Evolutionary conservation across 1,140 invertebrate genomes (phyloP), one percentile per base, ranked within the genome.

Genomic region (Drosophila truncata): DNA sequence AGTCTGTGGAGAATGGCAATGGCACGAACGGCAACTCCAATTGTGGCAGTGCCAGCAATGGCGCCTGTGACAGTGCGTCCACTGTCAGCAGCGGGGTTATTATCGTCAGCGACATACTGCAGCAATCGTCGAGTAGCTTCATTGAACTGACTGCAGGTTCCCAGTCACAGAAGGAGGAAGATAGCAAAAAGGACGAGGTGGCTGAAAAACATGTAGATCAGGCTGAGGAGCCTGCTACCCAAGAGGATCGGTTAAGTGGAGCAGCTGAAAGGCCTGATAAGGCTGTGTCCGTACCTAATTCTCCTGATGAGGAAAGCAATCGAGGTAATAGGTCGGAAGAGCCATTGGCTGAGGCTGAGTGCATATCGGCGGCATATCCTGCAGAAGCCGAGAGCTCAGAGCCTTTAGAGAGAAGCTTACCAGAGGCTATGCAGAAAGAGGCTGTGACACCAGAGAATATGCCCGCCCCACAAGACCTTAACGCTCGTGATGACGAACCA

Each of bases 71-170:
- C 23, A 54, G 37, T 14, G 57, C 29, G 16, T 23, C 14, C 1
- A 35, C 9, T 33, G n/a, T 18, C 20, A 61, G 65, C 25, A 54
- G 54, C 14, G 82, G 58, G 13, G 80, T 92, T 3, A 58, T 92
- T 1, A 73, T 79, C 39, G 75, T 92, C 3, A 90, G 78, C 35
- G 87, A 92, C 55, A 73, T 91, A 13, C 59, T 92, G 11, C 75
- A 90, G 37, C 83, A 92, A 67, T 92, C 91, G 0, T 42, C 77
- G 7, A 79, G 55, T 25, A 80, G 83, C 54, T 92, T 77, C 4
- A 78, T 92, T 49, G 71, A 92, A n/a, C 33, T 85, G 14, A 70
- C 23, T 20, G 67, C 52, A 46, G 59, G 61, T n/a, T 46, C 31
- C 16, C 54, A 55, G 29, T 20, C 70, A 4, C 39, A 41, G 0